A percentile compares a stretch with the other conserved stretches of the same genome.
phyloP scores from a whole-genome alignment of 1,140 invertebrate genomes.

The Ceratoteleas bidentatus region DNA sequence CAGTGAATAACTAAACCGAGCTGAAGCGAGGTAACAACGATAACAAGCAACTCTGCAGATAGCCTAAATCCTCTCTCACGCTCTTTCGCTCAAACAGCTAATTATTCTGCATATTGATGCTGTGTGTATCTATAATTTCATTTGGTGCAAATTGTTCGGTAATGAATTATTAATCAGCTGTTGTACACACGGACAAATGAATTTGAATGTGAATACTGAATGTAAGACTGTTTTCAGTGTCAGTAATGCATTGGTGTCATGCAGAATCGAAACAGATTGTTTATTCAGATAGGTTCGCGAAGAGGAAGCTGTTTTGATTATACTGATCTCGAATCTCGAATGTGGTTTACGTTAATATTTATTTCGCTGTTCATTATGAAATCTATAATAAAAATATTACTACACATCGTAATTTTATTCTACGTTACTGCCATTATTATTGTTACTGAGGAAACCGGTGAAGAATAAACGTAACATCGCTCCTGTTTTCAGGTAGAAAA shows the following conservation, averaged over 20 bases:
- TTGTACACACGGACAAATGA: constrained; percentile 57
- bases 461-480: no score
- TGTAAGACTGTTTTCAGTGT: constrained; percentile 61
- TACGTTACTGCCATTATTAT: no score
- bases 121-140: constrained; percentile 62
- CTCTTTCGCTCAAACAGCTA: constrained; percentile 62
- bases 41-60: constrained; percentile 81
- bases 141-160: constrained; percentile 56
- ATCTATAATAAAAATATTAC: no score
- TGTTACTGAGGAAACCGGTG: no score
- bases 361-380: no score
- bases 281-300: constrained; percentile 46
- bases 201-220: constrained; percentile 52
- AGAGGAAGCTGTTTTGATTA: no score
- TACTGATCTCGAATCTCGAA: no score
- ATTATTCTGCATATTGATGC: constrained; percentile 74
- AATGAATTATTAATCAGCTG: constrained; percentile 61
- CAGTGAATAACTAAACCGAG: constrained; percentile 63
- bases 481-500: no score
- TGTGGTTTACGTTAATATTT: no score
- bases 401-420: no score
- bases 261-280: constrained; percentile 55
- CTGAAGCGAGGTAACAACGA: constrained; percentile 68
- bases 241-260: constrained; percentile 61
- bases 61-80: constrained; percentile 77